These are phyloP conservation scores for Meiosimyza decipiens DNA, from an alignment of 2,888 invertebrate genomes.

Conservation along the genomic window DNA sequence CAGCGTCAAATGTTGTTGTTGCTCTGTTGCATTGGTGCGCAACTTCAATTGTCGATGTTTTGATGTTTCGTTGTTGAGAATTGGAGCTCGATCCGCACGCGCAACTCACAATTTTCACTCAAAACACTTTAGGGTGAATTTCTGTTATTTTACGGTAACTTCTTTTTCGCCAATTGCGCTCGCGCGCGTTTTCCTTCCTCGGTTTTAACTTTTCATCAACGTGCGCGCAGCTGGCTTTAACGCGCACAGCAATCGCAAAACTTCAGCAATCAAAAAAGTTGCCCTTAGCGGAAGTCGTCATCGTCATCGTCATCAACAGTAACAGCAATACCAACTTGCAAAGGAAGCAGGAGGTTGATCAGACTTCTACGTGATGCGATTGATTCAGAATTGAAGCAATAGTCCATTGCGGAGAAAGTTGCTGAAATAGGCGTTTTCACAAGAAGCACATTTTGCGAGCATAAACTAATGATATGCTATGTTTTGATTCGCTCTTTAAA, in stretches of 20 bases:
- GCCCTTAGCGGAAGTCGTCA: conserved; percentile 25
- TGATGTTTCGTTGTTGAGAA: conserved; percentile 9
- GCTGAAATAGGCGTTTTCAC: conserved; percentile 31
- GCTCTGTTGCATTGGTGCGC: background rate
- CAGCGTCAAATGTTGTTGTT: background rate
- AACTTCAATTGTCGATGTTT: conserved; percentile 21
- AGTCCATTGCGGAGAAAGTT: conserved; percentile 32
- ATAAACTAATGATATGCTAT: too few relatives aligned
- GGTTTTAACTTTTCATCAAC: background rate
- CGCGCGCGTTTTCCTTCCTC: background rate
- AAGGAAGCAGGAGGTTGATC: background rate
- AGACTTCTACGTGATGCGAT: background rate
- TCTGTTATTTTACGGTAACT: conserved; percentile 37
- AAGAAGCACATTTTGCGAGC: conserved; percentile 23
- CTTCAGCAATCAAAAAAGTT: conserved; percentile 23
- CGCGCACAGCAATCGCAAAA: conserved; percentile 9
- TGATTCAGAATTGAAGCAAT: conserved; percentile 13
- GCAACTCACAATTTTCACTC: conserved; percentile 35
- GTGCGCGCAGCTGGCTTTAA: conserved; percentile 22
- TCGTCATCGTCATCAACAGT: background rate
- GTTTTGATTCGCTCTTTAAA: too few relatives aligned
- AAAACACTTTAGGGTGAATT: conserved; percentile 31
- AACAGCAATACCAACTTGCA: background rate
- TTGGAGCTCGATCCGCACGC: conserved; percentile 39
- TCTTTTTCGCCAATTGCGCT: conserved; percentile 1